Evolutionary conservation across 2,888 invertebrate genomes (phyloP).

Genomic region (Rotaria socialis): DNA sequence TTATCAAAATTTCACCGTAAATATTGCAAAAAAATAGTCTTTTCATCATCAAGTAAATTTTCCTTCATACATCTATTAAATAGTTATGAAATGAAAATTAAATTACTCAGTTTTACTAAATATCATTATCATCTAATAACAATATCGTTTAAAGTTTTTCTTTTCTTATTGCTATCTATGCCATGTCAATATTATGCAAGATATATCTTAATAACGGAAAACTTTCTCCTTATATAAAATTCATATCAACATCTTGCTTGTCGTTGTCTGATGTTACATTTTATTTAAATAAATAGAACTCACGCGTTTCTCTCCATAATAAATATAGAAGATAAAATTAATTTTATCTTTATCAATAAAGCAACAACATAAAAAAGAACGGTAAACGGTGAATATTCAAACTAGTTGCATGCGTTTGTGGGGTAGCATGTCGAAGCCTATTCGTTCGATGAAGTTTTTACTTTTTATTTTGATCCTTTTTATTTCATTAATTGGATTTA

Average conservation of each 20-base stretch:
- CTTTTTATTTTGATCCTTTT: not conserved
- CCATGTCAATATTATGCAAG: too few relatives aligned
- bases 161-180: too few relatives aligned
- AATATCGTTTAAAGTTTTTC: not conserved
- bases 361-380: not conserved
- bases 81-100: too few relatives aligned
- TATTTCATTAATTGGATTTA: not conserved
- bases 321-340: not conserved
- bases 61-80: too few relatives aligned
- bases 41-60: too few relatives aligned
- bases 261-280: not conserved
- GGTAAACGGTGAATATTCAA: not conserved
- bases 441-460: not conserved
- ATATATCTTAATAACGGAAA: too few relatives aligned
- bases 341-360: not conserved
- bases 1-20: too few relatives aligned
- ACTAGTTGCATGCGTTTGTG: not conserved
- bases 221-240: not conserved
- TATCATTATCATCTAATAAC: not conserved
- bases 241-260: not conserved
- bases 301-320: not conserved
- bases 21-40: too few relatives aligned
- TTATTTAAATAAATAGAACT: not conserved
- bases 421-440: not conserved
- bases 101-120: too few relatives aligned